These are phyloP conservation scores for Drosophila recens DNA, from an alignment of 2,888 invertebrate genomes.

Conservation along the genomic window DNA sequence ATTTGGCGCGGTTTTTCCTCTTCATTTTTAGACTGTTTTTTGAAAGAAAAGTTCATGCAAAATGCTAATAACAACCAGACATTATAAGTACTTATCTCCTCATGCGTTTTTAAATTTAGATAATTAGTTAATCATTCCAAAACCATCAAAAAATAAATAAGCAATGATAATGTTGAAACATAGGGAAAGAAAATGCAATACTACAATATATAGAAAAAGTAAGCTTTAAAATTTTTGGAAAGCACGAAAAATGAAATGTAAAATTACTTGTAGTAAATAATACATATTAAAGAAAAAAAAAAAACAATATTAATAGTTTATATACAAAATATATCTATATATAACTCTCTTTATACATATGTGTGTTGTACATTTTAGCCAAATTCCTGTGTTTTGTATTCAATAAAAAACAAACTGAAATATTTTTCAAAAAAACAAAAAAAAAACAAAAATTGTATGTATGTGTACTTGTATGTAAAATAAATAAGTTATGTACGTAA, in stretches of 20 bases:
- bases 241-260: constrained; percentile 59
- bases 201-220: constrained; percentile 60
- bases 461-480: constrained; percentile 57
- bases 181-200: constrained; percentile 72
- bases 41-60: constrained; percentile 69
- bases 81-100: constrained; percentile 41
- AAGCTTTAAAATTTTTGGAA: constrained; percentile 67
- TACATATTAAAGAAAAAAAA: constrained; percentile 21
- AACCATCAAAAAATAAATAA: constrained; percentile 44
- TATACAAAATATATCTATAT: constrained; percentile 55
- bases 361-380: constrained; percentile 79
- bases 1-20: constrained; percentile 21
- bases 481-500: constrained; percentile 45
- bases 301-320: constrained; percentile 56
- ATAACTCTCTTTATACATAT: constrained; percentile 63
- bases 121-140: constrained; percentile 62
- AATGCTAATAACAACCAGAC: constrained; percentile 52
- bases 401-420: constrained; percentile 58
- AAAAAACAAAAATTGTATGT: constrained; percentile 52
- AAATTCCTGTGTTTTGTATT: constrained; percentile 78
- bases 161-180: constrained; percentile 55
- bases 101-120: constrained; percentile 39
- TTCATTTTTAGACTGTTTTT: constrained; percentile 33
- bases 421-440: constrained; percentile 61
- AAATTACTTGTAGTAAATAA: constrained; percentile 63